Evolutionary conservation across 2,797 vertebrate genomes (phyloP).

Genomic region (Hephaestus fuliginosus): DNA sequence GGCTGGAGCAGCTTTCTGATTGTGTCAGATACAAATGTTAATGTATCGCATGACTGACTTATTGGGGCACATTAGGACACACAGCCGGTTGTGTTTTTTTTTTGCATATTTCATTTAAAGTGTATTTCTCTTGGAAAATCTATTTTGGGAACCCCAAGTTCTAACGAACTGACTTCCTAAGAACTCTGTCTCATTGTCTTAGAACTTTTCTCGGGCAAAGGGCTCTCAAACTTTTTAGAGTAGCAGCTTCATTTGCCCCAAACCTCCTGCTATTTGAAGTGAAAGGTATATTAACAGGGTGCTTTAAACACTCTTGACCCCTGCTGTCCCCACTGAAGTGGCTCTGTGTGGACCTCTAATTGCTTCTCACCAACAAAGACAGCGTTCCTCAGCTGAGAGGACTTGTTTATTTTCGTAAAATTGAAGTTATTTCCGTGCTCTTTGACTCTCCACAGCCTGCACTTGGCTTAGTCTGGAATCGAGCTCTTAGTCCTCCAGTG

Average conservation of each 20-base stretch:
- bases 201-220: slow-evolving; percentile 24
- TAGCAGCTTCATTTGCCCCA: slow-evolving; percentile 60
- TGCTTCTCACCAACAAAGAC: slow-evolving; percentile 74
- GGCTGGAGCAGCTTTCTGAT: background rate
- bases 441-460: slow-evolving; percentile 34
- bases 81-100: background rate
- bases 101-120: slow-evolving; percentile 4
- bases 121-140: background rate
- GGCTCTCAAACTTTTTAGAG: slow-evolving; percentile 40
- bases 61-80: background rate
- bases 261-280: slow-evolving; percentile 51
- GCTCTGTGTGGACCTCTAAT: slow-evolving; percentile 67
- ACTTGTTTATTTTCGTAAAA: slow-evolving; percentile 61
- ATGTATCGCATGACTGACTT: background rate
- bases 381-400: slow-evolving; percentile 41
- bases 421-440: slow-evolving; percentile 58
- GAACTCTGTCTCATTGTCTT: slow-evolving; percentile 29
- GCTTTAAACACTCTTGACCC: slow-evolving; percentile 77
- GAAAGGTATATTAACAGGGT: slow-evolving; percentile 73
- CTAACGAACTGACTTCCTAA: slow-evolving; percentile 6
- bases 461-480: slow-evolving; percentile 24
- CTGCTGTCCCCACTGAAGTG: slow-evolving; percentile 59
- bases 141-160: slow-evolving; percentile 3
- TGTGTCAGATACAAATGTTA: background rate
- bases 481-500: slow-evolving; percentile 11